Base-by-base conservation (phyloP, 2,797 vertebrate genomes). In the Cottoperca gobio region DNA sequence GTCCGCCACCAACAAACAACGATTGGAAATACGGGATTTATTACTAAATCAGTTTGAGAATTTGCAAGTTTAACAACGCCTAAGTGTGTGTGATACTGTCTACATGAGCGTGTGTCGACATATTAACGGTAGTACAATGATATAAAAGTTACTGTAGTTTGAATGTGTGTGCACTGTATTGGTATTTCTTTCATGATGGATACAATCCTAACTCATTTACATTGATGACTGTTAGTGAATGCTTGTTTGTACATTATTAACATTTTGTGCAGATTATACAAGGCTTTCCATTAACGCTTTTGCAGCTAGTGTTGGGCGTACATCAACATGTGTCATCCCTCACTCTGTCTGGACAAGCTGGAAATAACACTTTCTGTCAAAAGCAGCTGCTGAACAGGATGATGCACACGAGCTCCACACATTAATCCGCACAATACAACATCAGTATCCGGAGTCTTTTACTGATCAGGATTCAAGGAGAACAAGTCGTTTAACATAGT, bases 1-100 rank as follows among this genome's bases (percentile, higher is more conserved):
- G 86, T 91, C 87, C 89, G 93, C 91, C 91, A 92, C 92, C 92
- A 91, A 89, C 91, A 88, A 89, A 90, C 90, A 90, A 58, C 70
- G 68, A 86, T 87, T 70, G 86, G 84, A 93, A 93, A 88, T 91
- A 83, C 87, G 84, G 91, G 90, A 89, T 94, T 94, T 93, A 89
- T 84, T 77, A 81, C 86, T 78, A 58, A 90, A 90, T 83, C 86
- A 89, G 61, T 93, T 89, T 82, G 67, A 86, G 76, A 83, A 86
- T 91, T 88, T 84, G 78, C 76, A 79, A 90, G 83, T 89, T 90
- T 67, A 78, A 72, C 67, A 58, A 48, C 0, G 68, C 37, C 60
- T 75, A 70, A 77, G 77, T 66, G 73, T 78, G 53, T 64, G 62
- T 61, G 62, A 82, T 75, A 70, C 74, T 86, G 82, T 84, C 58